These are phyloP conservation scores for Eumacrocentrus americanus DNA, from an alignment of 2,888 invertebrate genomes.

Conservation along the genomic window DNA sequence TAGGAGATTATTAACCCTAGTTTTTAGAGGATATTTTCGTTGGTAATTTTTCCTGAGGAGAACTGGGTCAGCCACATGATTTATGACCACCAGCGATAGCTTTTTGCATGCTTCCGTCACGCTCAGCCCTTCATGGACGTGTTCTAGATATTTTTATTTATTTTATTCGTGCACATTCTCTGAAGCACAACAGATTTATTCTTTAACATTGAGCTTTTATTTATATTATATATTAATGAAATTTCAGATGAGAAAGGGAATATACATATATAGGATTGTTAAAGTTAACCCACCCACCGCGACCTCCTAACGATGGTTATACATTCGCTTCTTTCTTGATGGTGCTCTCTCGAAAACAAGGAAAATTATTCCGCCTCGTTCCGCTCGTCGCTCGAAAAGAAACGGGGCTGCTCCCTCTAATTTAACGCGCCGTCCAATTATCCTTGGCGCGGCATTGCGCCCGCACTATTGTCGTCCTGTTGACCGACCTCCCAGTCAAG, in stretches of 20 bases:
- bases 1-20: no score
- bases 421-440: conserved; percentile 57
- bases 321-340: not conserved
- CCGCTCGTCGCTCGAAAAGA: conserved; percentile 39
- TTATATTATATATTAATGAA: no score
- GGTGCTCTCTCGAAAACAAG: conserved; percentile 49
- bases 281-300: conserved; percentile 14
- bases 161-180: no score
- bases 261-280: not conserved
- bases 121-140: conserved; percentile 8
- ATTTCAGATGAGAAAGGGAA: no score
- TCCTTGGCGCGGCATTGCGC: conserved; percentile 44
- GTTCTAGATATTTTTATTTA: conserved; percentile 4
- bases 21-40: no score
- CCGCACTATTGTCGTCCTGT: conserved; percentile 28
- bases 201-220: no score
- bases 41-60: no score
- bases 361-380: conserved; percentile 53
- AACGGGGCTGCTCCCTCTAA: conserved; percentile 50
- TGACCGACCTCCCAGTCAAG: conserved; percentile 4
- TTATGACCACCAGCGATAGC: conserved; percentile 17
- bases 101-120: conserved; percentile 20
- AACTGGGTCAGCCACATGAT: conserved; percentile 27
- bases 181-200: no score
- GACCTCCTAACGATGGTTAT: conserved; percentile 10